Conservation (phyloP, 2,888 invertebrate species). For the Chrysolina americana region DNA sequence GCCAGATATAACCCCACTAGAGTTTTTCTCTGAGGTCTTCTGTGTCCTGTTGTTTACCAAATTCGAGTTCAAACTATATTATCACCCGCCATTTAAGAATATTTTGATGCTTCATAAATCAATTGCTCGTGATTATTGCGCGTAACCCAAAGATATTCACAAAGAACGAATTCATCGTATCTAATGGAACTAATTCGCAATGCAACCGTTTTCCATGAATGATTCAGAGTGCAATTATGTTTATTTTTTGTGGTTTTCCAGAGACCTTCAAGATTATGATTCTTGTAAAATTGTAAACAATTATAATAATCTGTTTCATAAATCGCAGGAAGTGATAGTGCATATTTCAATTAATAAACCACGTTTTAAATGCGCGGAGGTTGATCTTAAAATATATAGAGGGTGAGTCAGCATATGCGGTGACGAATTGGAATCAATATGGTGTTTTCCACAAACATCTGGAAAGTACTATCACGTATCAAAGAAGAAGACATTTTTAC, state of each 20-base stretch:
- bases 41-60: too few relatives aligned
- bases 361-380: constrained; percentile 25
- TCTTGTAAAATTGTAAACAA: constrained; percentile 27
- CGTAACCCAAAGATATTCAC: neutral
- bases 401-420: constrained; percentile 4
- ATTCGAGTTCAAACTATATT: too few relatives aligned
- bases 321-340: constrained; percentile 48
- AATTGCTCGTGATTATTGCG: too few relatives aligned
- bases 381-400: constrained; percentile 3
- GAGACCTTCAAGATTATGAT: constrained; percentile 29
- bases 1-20: too few relatives aligned
- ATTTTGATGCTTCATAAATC: too few relatives aligned
- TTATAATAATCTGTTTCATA: constrained; percentile 47
- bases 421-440: too few relatives aligned
- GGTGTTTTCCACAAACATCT: too few relatives aligned
- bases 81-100: too few relatives aligned
- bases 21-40: too few relatives aligned
- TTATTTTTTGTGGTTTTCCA: constrained; percentile 32
- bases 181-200: constrained; percentile 5
- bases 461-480: too few relatives aligned
- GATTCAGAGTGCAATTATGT: constrained; percentile 24
- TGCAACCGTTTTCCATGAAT: constrained; percentile 29
- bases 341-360: constrained; percentile 38
- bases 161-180: neutral
- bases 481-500: too few relatives aligned